A percentile compares a stretch with the other conserved stretches of the same genome.
Evolutionary conservation across 2,113 vertebrate genomes (phyloP).

Genomic region (Alces alces): DNA sequence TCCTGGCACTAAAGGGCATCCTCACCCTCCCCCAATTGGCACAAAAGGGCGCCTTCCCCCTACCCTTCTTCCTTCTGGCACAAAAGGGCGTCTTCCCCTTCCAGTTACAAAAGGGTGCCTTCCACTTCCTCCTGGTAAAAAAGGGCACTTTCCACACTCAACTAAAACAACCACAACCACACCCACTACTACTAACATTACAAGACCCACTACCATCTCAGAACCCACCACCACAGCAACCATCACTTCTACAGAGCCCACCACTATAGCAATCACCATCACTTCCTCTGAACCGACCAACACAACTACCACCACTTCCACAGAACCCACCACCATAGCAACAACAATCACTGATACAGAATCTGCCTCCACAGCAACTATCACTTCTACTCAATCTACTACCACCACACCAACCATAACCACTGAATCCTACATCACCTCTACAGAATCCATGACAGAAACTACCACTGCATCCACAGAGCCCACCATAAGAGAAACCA

Average conservation of each 20-base stretch:
- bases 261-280: neutral
- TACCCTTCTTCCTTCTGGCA: accelerated
- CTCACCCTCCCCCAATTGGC: neutral
- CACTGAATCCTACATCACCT: neutral
- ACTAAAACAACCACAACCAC: neutral
- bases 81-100: accelerated
- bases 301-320: neutral
- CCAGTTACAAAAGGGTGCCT: no score
- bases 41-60: neutral
- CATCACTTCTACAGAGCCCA: no score
- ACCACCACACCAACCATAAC: neutral
- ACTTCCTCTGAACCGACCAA: neutral
- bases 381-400: neutral
- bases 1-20: neutral
- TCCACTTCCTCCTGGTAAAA: neutral
- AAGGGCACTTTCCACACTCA: neutral
- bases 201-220: neutral
- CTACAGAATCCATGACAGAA: neutral
- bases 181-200: neutral
- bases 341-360: neutral
- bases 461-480: no score
- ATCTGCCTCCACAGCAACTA: neutral
- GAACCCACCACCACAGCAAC: neutral
- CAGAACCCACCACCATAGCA: neutral
- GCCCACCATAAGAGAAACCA: neutral